Evolutionary conservation across 2,888 invertebrate species (phyloP).

Genomic region (Apodemia zela): DNA sequence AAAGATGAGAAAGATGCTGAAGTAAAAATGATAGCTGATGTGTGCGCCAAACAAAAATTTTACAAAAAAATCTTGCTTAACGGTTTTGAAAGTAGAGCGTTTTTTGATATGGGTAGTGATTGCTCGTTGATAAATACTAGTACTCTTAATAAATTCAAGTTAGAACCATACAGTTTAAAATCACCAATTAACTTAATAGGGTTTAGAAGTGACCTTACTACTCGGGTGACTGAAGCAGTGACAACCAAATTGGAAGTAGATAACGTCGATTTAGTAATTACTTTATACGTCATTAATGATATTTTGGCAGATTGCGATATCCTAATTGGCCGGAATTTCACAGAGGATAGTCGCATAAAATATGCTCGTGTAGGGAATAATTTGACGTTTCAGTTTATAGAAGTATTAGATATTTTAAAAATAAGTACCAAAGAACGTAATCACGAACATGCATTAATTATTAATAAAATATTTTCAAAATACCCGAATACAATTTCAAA

Average conservation of each 20-base stretch:
- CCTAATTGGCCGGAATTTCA: constrained; percentile 33
- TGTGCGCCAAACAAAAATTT: constrained; percentile 10
- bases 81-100: neutral
- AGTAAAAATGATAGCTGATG: constrained; percentile 3
- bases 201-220: neutral
- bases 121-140: constrained; percentile 10
- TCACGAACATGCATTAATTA: constrained; percentile 5
- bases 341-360: constrained; percentile 30
- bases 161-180: neutral
- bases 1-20: constrained; percentile 9
- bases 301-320: constrained; percentile 24
- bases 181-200: constrained; percentile 7
- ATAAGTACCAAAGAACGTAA: neutral
- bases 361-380: constrained; percentile 27
- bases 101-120: constrained; percentile 15
- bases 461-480: constrained; percentile 25
- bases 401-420: neutral
- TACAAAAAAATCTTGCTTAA: neutral
- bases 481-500: constrained; percentile 25
- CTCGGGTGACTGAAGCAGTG: neutral
- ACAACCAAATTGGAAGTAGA: neutral
- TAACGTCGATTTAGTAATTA: constrained; percentile 1
- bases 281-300: constrained; percentile 24
- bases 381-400: constrained; percentile 21
- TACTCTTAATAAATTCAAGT: neutral